Percentiles rank a stretch among this genome's conserved stretches.
phyloP scores from a whole-genome alignment of 1,140 invertebrate genomes.

The Atopsyche davidsoni region DNA sequence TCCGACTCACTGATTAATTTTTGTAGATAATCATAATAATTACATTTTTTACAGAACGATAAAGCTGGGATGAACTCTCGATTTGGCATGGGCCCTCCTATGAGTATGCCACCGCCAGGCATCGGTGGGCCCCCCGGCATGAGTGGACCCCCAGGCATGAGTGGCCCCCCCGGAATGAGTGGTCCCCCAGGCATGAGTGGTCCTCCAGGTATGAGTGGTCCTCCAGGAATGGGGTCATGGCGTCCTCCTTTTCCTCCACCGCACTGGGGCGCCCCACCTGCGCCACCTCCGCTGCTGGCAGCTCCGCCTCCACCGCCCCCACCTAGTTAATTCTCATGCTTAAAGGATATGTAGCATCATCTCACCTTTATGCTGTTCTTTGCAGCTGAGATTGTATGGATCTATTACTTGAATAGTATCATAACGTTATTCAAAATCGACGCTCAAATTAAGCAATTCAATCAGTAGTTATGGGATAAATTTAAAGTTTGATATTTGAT shows the following conservation, averaged over 20 bases:
- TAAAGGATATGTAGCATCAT: too few species aligned
- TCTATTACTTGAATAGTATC: too few species aligned
- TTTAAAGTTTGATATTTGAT: too few species aligned
- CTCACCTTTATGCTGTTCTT: too few species aligned
- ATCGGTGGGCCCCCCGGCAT: slow-evolving; percentile 5
- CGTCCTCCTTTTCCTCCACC: slow-evolving; percentile 28
- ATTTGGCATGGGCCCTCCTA: background rate
- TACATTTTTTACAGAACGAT: too few species aligned
- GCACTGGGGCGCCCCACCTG: slow-evolving; percentile 29
- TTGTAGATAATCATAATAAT: background rate
- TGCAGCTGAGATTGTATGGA: too few species aligned
- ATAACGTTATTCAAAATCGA: too few species aligned
- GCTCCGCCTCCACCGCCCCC: slow-evolving; percentile 34
- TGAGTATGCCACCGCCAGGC: slow-evolving; percentile 1
- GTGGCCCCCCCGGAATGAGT: slow-evolving; percentile 2
- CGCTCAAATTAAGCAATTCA: too few species aligned
- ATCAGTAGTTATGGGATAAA: too few species aligned
- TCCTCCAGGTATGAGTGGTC: slow-evolving; percentile 8
- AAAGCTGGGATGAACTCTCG: background rate
- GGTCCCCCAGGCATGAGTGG: too few species aligned
- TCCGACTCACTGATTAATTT: background rate
- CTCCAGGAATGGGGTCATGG: slow-evolving; percentile 11
- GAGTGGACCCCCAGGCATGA: slow-evolving; percentile 5
- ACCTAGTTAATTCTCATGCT: slow-evolving; percentile 16
- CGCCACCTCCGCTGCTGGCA: slow-evolving; percentile 6